Evolutionary conservation across 2,888 invertebrate species (phyloP).

Genomic region (Melangyna quadrimaculata): DNA sequence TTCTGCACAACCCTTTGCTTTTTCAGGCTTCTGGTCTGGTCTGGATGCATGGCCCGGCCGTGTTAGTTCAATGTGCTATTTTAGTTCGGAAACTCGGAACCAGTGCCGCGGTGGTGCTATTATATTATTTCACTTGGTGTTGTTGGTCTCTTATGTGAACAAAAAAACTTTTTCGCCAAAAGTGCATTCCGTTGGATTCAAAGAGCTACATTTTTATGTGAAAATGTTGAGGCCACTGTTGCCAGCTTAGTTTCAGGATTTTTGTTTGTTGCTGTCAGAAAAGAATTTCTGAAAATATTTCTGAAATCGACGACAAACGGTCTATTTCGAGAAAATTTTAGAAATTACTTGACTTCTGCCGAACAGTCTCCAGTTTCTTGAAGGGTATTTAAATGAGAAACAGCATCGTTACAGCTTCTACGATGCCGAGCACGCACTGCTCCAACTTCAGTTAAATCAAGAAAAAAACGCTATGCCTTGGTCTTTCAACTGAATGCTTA

Average conservation of each 20-base stretch:
- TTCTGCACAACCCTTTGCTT: conserved; percentile 26
- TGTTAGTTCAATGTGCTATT: conserved; percentile 51
- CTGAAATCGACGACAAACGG: too few species aligned
- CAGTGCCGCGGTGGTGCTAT: conserved; percentile 20
- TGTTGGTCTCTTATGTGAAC: conserved; percentile 1
- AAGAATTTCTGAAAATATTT: too few species aligned
- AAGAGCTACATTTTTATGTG: not conserved
- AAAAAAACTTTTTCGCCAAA: conserved; percentile 35
- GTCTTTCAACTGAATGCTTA: too few species aligned
- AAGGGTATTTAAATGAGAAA: too few species aligned
- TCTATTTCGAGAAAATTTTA: too few species aligned
- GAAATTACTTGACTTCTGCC: too few species aligned
- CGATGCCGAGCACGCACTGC: too few species aligned
- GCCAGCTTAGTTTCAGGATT: not conserved
- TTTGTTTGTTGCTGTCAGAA: too few species aligned
- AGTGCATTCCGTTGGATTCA: conserved; percentile 58
- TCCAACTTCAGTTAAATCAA: too few species aligned
- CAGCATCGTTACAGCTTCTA: too few species aligned
- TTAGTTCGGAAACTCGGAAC: conserved; percentile 28
- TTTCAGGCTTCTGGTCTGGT: conserved; percentile 1
- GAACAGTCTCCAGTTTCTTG: too few species aligned
- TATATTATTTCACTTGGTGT: conserved; percentile 24
- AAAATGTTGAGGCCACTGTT: not conserved
- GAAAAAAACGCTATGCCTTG: too few species aligned
- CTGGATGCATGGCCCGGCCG: not conserved